Base-by-base conservation (phyloP, 2,113 vertebrate genomes). In the Aegithalos caudatus region DNA sequence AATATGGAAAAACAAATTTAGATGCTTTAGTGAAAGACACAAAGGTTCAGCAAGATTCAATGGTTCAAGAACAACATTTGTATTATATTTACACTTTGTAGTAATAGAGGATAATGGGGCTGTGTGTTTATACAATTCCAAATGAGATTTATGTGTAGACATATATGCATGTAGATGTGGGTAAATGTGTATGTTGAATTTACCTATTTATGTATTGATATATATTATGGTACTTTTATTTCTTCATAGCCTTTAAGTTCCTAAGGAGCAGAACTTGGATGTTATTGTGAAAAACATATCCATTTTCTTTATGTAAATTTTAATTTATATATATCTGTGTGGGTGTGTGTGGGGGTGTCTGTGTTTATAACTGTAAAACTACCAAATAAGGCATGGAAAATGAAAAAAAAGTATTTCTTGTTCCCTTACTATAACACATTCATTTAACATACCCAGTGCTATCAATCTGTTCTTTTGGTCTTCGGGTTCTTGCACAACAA, bases 121-220 rank as follows among this genome's bases (percentile, higher is more conserved):
- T 67, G 5, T 45, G 3, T 40, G 6, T 22, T 66, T 57, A 35
- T 31, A 40, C 2, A 44, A 48, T n/a, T 62, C 14, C 12, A 71
- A 58, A 35, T 37, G 28, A 74, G 5, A 27, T 51, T 4, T 37
- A 3, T 45, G 4, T 47, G 9, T 37, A n/a, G 3, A 29, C 9
- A 9, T 27, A 11, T 11, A 47, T 65, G 3, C 11, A 29, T 25
- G 10, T 0, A 0, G 7, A 60, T 44, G 25, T 58, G 11, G 28
- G 54, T 53, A 38, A 79, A 42, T 57, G 3, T 2, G 16, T 10
- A 10, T 14, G 13, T 23, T 14, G 4, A 45, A 44, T 80, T 37
- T n/a, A n/a, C 14, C 3, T 51, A 19, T 61, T 40, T 40, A 27
- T n/a, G 24, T 27, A 45, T 38, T 69, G 4, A 72, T 48, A 35